These are phyloP conservation scores for Dolichotis patagonum DNA, from an alignment of 2,113 vertebrate genomes.

Conservation along the genomic window DNA sequence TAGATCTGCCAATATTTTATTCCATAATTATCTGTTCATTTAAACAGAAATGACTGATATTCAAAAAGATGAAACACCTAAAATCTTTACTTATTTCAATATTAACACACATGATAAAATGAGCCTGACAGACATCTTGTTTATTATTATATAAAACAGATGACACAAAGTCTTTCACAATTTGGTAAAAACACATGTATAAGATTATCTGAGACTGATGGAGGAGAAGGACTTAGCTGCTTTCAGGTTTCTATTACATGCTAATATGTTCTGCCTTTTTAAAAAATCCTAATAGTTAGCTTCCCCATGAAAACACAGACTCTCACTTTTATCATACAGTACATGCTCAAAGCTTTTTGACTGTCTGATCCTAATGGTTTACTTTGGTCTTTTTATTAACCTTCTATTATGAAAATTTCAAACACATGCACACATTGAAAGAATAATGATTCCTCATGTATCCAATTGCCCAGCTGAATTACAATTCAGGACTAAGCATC, in stretches of 20 bases:
- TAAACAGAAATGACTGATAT: neutral
- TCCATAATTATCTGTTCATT: constrained; percentile 43
- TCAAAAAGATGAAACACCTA: neutral
- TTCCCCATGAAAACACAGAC: neutral
- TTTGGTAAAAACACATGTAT: neutral
- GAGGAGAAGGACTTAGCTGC: neutral
- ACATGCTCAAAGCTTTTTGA: neutral
- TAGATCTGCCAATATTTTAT: constrained; percentile 41
- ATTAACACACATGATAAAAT: constrained; percentile 47
- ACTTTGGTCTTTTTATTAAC: neutral
- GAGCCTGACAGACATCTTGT: neutral
- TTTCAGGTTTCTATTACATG: neutral
- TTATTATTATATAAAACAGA: constrained; percentile 36
- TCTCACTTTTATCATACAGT: neutral
- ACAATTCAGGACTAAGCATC: neutral
- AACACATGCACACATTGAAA: neutral
- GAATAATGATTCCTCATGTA: neutral
- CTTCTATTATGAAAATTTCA: neutral
- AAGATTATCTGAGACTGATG: neutral
- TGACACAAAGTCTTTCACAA: neutral
- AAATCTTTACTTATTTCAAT: neutral
- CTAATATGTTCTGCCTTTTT: neutral
- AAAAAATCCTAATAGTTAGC: neutral
- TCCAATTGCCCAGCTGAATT: neutral
- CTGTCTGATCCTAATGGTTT: neutral